Conservation (phyloP, 2,797 vertebrate genomes). For the Danio aesculapii region DNA sequence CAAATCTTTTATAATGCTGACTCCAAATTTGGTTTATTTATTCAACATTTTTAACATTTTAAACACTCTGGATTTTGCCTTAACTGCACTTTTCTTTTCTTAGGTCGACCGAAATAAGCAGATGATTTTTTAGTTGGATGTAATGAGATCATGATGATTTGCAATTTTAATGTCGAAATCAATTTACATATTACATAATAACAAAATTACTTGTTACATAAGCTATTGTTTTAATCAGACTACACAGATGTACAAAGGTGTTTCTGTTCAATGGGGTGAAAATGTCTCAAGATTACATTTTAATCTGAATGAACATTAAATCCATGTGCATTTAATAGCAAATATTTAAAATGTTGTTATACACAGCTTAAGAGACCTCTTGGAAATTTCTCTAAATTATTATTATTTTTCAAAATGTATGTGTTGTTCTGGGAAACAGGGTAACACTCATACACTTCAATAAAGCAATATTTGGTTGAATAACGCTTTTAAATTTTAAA, state of each 20-base stretch:
- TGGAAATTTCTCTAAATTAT: too few species aligned
- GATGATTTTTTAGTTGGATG: background rate
- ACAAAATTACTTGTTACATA: background rate
- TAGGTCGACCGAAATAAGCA: background rate
- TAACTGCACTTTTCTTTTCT: background rate
- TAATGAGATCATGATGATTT: background rate
- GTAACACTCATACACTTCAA: too few species aligned
- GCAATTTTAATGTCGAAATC: background rate
- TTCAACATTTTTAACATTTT: background rate
- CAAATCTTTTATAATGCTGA: background rate
- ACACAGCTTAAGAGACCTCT: too few species aligned
- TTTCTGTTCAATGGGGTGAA: background rate
- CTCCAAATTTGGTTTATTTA: background rate
- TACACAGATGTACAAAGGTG: background rate
- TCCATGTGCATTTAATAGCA: background rate
- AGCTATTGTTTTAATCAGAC: background rate
- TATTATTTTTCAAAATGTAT: too few species aligned
- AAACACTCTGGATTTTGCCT: background rate
- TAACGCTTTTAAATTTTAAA: too few species aligned
- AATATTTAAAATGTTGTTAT: background rate
- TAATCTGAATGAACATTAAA: background rate
- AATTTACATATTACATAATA: slow-evolving; percentile 21
- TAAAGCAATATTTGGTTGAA: too few species aligned
- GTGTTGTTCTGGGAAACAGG: too few species aligned
- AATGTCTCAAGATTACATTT: background rate